Percentiles rank a stretch among this genome's conserved stretches.
Conservation (phyloP, 1,140 invertebrate species). For the Lasioglossum albipes region DNA sequence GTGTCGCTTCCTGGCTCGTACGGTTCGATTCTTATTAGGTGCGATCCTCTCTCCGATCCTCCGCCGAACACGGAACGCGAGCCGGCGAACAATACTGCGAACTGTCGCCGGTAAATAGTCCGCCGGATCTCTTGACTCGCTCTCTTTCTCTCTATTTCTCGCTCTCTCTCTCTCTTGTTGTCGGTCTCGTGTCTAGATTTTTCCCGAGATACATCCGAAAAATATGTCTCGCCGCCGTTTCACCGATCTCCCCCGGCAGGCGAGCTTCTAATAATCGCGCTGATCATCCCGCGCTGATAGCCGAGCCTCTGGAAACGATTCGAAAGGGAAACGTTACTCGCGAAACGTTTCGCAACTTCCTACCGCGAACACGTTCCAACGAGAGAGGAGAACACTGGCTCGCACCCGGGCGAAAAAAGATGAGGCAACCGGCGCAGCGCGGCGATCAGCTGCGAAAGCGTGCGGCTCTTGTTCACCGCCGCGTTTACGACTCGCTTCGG, state of each 20-base stretch:
- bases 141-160: not conserved
- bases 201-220: not conserved
- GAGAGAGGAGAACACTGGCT: not conserved
- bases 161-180: too few species aligned
- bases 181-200: not conserved
- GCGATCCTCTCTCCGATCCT: constrained; percentile 46
- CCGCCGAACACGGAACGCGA: constrained; percentile 8
- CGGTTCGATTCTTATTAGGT: constrained; percentile 63
- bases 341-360: constrained; percentile 3
- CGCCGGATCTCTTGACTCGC: not conserved
- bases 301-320: not conserved
- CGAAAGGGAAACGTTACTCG: constrained; percentile 10
- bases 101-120: constrained; percentile 11
- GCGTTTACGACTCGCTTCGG: not conserved
- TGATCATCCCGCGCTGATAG: not conserved
- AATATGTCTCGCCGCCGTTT: not conserved
- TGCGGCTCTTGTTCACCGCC: too few species aligned
- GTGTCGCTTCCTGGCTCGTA: constrained; percentile 60
- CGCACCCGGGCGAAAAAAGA: not conserved
- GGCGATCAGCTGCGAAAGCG: not conserved
- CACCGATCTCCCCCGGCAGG: too few species aligned
- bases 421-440: not conserved
- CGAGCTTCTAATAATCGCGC: constrained; percentile 11
- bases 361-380: not conserved
- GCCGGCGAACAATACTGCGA: constrained; percentile 16